Percentiles rank a stretch among this genome's conserved stretches.
Conservation (phyloP, 2,888 invertebrate genomes). For the Scaptomyza caliginosa region DNA sequence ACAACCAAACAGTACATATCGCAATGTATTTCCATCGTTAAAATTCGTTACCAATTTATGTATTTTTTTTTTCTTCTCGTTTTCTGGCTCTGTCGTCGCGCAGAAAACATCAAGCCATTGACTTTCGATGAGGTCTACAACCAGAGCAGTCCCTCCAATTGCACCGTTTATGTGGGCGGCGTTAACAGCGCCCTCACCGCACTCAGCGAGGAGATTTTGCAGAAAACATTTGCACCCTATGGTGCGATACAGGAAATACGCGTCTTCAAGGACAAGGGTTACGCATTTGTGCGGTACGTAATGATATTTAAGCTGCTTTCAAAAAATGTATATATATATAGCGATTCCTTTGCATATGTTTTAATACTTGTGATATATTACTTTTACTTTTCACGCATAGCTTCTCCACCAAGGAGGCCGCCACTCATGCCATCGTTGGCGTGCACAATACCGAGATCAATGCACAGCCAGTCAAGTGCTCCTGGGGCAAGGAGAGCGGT, state of each 20-base stretch:
- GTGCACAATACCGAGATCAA: conserved; percentile 98
- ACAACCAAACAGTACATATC: conserved; percentile 8
- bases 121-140: conserved; percentile 99
- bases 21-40: conserved; percentile 31
- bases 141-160: conserved; percentile 99
- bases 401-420: conserved; percentile 99
- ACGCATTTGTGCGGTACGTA: conserved; percentile 95
- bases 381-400: conserved; percentile 84
- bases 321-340: neutral
- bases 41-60: conserved; percentile 23
- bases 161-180: conserved; percentile 99
- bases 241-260: conserved; percentile 99
- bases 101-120: conserved; percentile 94
- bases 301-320: neutral
- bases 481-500: conserved; percentile 99
- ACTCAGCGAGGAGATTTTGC: conserved; percentile 97
- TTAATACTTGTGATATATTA: no score
- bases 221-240: conserved; percentile 97
- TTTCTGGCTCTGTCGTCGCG: neutral
- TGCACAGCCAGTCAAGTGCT: conserved; percentile 98
- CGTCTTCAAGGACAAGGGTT: conserved; percentile 99
- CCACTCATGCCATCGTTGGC: conserved; percentile 98
- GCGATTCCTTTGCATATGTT: no score
- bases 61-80: no score
- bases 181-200: conserved; percentile 88